These are phyloP conservation scores for Venustaconcha ellipsiformis DNA, from an alignment of 1,140 invertebrate genomes.

Conservation along the genomic window DNA sequence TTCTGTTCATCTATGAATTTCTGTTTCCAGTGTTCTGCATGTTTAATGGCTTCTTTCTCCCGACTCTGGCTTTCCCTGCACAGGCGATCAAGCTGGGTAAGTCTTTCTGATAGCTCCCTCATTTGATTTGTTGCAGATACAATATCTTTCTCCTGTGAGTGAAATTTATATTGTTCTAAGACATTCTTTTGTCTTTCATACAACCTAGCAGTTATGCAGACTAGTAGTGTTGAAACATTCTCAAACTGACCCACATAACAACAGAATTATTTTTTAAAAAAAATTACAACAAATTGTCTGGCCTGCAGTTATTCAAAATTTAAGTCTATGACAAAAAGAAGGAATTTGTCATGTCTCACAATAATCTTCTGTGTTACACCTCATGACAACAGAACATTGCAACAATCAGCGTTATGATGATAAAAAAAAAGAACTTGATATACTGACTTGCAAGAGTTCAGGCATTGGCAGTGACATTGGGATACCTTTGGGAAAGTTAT, in stretches of 20 bases:
- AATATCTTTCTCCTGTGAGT: conserved; percentile 50
- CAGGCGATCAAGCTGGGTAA: conserved; percentile 47
- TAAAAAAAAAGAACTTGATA: too few relatives aligned
- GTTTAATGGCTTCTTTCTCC: conserved; percentile 40
- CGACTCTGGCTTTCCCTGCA: conserved; percentile 39
- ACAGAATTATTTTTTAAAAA: neutral
- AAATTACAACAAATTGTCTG: neutral
- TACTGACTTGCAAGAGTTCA: too few relatives aligned
- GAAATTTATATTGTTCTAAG: neutral
- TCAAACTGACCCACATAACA: neutral
- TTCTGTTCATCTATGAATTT: conserved; percentile 14
- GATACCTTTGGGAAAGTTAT: too few relatives aligned
- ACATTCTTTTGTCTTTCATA: neutral
- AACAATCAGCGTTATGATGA: too few relatives aligned
- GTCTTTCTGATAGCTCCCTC: conserved; percentile 45
- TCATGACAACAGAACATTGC: too few relatives aligned
- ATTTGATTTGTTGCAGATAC: conserved; percentile 45
- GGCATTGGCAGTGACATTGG: too few relatives aligned
- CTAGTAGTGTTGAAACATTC: neutral
- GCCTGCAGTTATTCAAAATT: neutral
- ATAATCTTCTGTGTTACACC: too few relatives aligned
- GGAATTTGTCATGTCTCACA: too few relatives aligned
- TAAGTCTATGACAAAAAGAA: neutral
- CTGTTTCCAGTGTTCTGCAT: conserved; percentile 48
- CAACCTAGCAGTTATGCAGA: neutral